Conservation (phyloP, 2,113 vertebrate species). For the Ceyx melanurus region DNA sequence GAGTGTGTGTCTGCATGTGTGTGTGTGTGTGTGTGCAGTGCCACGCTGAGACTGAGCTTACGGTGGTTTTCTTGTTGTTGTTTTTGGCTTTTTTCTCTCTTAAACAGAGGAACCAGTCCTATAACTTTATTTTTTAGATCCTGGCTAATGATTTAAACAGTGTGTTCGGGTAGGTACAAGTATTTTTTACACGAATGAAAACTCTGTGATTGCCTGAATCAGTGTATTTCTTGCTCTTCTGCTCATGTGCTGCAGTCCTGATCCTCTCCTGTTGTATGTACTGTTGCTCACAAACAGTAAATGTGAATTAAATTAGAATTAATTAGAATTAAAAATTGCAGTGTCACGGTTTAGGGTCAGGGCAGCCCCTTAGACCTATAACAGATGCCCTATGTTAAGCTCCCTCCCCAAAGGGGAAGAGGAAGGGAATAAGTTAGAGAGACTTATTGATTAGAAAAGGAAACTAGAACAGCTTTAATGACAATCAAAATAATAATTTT, state of each 20-base stretch:
- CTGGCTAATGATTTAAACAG: background rate
- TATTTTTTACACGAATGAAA: background rate
- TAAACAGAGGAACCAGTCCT: background rate
- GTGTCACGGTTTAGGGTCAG: no score
- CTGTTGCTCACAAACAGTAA: background rate
- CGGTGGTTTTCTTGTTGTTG: background rate
- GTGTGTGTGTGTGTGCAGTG: background rate
- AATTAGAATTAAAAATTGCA: background rate
- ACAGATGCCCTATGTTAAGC: no score
- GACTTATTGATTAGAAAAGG: no score
- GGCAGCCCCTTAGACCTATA: no score
- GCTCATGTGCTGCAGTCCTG: background rate
- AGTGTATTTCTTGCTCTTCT: background rate
- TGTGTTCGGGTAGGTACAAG: background rate
- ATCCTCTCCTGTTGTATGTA: background rate
- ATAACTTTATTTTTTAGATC: background rate
- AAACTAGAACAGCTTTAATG: no score
- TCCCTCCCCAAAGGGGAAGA: no score
- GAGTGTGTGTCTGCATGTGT: background rate
- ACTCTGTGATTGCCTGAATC: background rate
- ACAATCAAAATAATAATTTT: no score
- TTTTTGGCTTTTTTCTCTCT: background rate
- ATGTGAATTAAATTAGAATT: background rate
- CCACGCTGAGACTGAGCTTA: background rate
- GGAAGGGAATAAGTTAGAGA: no score